A percentile compares a stretch with the other conserved stretches of the same genome.
Conservation (phyloP, 2,113 vertebrate species). For the Caretta caretta region DNA sequence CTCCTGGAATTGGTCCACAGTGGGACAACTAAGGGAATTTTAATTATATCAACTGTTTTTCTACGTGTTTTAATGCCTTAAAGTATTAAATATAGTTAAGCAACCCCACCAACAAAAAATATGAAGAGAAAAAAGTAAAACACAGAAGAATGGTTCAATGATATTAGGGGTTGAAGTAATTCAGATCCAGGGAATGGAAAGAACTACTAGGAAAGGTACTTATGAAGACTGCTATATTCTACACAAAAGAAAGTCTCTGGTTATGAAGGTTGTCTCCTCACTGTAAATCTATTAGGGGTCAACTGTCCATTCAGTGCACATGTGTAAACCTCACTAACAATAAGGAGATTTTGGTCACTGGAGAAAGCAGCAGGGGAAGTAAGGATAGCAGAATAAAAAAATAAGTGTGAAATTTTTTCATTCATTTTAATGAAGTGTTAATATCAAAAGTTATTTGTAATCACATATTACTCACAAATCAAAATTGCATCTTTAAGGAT, state of each 20-base stretch:
- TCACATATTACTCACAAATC: background rate
- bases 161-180: background rate
- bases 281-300: accelerated
- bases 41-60: background rate
- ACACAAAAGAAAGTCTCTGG: background rate
- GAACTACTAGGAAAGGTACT: background rate
- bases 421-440: background rate
- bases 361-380: background rate
- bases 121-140: background rate
- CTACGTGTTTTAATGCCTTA: background rate
- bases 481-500: background rate
- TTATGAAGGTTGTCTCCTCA: too few species aligned
- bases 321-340: background rate
- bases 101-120: background rate
- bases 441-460: background rate
- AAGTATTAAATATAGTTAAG: background rate
- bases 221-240: background rate
- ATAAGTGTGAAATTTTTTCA: accelerated
- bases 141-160: background rate
- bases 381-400: background rate
- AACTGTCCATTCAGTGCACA: background rate
- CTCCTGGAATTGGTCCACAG: accelerated
- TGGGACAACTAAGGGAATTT: accelerated
- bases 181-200: accelerated
- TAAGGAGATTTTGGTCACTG: background rate